A percentile compares a stretch with the other conserved stretches of the same genome.
Conservation (phyloP, 2,113 vertebrate genomes). For the Labeo rohita region DNA sequence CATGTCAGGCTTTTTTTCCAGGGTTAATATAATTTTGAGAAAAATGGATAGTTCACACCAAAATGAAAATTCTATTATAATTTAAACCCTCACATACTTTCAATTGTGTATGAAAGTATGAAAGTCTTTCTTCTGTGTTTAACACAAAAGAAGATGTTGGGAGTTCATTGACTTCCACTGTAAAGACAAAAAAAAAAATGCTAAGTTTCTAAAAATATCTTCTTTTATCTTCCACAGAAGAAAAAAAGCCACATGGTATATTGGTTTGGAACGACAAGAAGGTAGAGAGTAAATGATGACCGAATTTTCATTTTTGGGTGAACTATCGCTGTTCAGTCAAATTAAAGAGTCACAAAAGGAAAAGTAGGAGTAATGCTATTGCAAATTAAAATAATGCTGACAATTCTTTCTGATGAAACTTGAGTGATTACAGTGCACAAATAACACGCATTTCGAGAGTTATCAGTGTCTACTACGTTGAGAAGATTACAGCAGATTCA, state of each 20-base stretch:
- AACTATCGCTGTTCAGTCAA: neutral
- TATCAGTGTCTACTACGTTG: neutral
- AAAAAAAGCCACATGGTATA: neutral
- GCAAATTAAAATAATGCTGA: neutral
- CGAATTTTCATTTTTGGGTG: neutral
- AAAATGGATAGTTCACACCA: neutral
- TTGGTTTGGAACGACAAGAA: neutral
- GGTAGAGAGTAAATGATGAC: neutral
- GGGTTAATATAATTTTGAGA: neutral
- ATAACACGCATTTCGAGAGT: neutral
- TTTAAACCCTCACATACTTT: neutral
- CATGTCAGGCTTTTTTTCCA: neutral
- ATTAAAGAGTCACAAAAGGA: neutral
- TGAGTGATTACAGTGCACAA: neutral
- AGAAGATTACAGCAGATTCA: neutral
- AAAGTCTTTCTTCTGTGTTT: neutral
- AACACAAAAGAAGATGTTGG: neutral
- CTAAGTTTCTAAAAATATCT: neutral
- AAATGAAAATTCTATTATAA: neutral
- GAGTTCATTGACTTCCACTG: neutral
- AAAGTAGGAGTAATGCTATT: neutral
- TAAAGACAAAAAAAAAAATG: neutral
- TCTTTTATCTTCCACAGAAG: neutral
- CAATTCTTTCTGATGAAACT: neutral
- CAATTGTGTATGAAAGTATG: neutral